Evolutionary conservation across 2,797 vertebrate species (phyloP).

Genomic region (Malurus splendens): DNA sequence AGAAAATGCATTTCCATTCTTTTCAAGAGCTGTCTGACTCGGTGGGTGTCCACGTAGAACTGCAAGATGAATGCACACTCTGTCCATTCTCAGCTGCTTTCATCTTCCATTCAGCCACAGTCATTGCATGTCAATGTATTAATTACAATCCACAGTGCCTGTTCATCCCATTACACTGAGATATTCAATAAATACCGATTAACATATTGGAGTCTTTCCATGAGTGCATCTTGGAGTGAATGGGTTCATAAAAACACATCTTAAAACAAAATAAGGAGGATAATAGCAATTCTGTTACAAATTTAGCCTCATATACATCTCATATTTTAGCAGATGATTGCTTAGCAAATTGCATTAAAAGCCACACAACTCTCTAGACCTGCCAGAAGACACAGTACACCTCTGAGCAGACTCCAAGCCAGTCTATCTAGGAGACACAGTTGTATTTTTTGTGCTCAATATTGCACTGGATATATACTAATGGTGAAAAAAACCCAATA

Average conservation of each 20-base stretch:
- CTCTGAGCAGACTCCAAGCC: neutral
- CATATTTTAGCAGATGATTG: neutral
- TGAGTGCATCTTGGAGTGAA: neutral
- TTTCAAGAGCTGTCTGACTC: neutral
- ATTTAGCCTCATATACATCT: neutral
- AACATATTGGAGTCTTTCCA: conserved; percentile 25
- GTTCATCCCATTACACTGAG: neutral
- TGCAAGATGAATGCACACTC: neutral
- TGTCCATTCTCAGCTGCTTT: neutral
- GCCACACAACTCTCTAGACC: neutral
- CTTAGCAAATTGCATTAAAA: neutral
- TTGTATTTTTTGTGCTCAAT: neutral
- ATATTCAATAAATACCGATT: conserved; percentile 43
- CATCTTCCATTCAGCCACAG: neutral
- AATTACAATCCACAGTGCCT: neutral
- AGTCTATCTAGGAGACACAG: neutral
- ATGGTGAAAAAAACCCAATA: neutral
- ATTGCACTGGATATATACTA: neutral
- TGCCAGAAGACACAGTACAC: neutral
- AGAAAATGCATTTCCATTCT: neutral
- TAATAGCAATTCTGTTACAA: conserved; percentile 1
- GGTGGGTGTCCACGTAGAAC: neutral
- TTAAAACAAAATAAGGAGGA: conserved; percentile 10
- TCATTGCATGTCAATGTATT: conserved; percentile 8
- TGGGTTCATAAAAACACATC: neutral